Evolutionary conservation across 2,797 vertebrate species (phyloP), one percentile per base, ranked within the genome.

Genomic region (Myotis myotis): DNA sequence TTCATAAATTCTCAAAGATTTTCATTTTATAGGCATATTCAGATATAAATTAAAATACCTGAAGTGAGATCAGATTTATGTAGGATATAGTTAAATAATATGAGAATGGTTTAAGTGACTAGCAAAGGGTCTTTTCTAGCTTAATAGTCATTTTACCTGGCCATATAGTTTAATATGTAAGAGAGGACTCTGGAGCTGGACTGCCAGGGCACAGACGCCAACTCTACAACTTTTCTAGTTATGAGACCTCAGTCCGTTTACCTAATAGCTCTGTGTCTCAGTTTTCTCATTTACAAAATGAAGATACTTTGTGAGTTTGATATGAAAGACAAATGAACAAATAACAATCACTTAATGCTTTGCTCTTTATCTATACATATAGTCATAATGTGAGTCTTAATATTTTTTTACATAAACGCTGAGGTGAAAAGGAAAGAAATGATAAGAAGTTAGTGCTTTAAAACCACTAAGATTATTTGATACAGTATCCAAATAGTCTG

Each of bases 41-140:
- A 82, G 13, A 89, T 95, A 71, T n/a, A 82, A 78, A 36, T 93
- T n/a, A 95, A 86, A 93, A 86, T 91, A 82, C 25, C 62, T 91
- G 60, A 93, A 49, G 60, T 62, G 12, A 83, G n/a, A 88, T 78
- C 66, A 86, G 3, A 22, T 93, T 62, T 74, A 68, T 79, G 55
- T 84, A 94, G 51, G 38, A 78, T 19, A 12, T 62, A 91, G 15
- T 85, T 84, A 85, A 94, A 82, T 80, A 79, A 82, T 44, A 30
- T 41, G 25, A 85, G 53, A 66, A 68, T 33, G 25, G 30, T 70
- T 85, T 84, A 85, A 30, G 57, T 76, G 28, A 88, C 36, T 47
- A 9, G 68, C 33, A 75, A 60, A 93, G 51, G 49, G 25, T 12
- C 30, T 60, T 89, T 88, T 89, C 72, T 64, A 55, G 13, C 44